These are phyloP conservation scores for Lemur catta DNA, from an alignment of 2,797 vertebrate species.

Conservation along the genomic window DNA sequence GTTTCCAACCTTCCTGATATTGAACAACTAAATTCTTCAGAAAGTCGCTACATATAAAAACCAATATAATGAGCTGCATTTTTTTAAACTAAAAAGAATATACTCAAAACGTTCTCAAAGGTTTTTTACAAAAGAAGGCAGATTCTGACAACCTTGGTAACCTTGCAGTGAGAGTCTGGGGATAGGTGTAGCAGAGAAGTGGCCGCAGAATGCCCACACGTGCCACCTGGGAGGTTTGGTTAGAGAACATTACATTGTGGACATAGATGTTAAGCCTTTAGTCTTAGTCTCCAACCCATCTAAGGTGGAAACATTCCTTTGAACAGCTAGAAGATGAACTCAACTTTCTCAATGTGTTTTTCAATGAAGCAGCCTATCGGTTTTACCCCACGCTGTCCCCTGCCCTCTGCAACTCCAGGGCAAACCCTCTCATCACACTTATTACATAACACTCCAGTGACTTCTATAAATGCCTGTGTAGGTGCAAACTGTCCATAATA, in stretches of 20 bases:
- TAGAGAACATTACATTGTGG: neutral
- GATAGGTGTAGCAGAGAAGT: neutral
- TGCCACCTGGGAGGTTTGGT: neutral
- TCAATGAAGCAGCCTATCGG: neutral
- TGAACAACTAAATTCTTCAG: neutral
- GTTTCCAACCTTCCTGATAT: neutral
- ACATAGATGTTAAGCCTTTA: accelerated
- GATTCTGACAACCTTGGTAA: neutral
- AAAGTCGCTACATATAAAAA: neutral
- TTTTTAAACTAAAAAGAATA: neutral
- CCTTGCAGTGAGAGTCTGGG: neutral
- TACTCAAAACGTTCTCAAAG: constrained; percentile 14
- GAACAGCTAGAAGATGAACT: neutral
- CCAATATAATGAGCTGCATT: neutral
- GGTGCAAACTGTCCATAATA: neutral
- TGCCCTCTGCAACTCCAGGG: neutral
- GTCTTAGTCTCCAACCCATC: accelerated
- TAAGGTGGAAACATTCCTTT: neutral
- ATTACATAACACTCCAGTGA: neutral
- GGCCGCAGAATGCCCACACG: neutral
- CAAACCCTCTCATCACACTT: neutral
- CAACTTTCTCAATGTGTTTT: neutral
- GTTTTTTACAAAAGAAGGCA: neutral
- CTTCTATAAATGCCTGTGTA: neutral
- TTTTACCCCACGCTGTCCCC: neutral